Percentiles rank a stretch among this genome's conserved stretches.
phyloP scores from a whole-genome alignment of 2,113 vertebrate species.

The Urocolius indicus region DNA sequence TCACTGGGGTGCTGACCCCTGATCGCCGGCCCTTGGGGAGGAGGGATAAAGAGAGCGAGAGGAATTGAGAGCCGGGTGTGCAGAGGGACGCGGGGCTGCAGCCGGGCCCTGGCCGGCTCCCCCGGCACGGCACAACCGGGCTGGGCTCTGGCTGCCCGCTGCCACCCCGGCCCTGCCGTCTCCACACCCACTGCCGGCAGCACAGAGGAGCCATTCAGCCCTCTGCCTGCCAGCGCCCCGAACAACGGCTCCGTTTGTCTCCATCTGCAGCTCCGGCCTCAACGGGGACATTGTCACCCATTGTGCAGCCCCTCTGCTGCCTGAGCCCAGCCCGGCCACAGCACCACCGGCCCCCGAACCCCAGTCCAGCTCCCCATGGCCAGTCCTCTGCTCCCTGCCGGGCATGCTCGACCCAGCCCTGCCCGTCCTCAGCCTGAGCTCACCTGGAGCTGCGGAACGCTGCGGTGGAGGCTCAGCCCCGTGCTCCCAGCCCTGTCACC shows the following conservation, averaged over 20 bases:
- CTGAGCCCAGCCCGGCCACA: background rate
- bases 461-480: too few species aligned
- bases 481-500: accelerated
- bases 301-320: background rate
- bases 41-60: background rate
- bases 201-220: slow-evolving; percentile 68
- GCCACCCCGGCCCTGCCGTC: background rate
- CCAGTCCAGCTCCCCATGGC: background rate
- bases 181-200: slow-evolving; percentile 31
- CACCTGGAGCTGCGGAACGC: background rate
- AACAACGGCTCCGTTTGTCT: slow-evolving; percentile 56
- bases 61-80: background rate
- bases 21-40: background rate
- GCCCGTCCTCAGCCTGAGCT: accelerated
- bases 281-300: slow-evolving; percentile 62
- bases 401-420: too few species aligned
- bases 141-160: background rate
- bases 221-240: background rate
- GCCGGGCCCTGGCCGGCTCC: slow-evolving; percentile 34
- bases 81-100: background rate
- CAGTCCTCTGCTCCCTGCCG: too few species aligned
- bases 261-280: slow-evolving; percentile 10
- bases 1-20: background rate
- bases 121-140: background rate
- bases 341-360: background rate